Evolutionary conservation across 1,140 invertebrate genomes (phyloP).

Genomic region (Eufriesea mexicana): DNA sequence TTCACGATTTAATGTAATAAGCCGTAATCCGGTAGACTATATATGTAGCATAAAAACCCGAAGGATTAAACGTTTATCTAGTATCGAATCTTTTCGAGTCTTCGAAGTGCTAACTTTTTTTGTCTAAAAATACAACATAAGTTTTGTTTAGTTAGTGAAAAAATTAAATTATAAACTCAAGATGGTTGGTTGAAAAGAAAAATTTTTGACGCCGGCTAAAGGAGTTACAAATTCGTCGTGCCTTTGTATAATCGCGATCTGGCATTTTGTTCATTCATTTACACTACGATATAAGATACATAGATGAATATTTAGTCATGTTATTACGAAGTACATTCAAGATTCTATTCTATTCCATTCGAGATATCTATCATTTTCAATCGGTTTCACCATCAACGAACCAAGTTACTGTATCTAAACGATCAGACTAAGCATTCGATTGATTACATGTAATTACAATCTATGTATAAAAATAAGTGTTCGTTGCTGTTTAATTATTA

Average conservation of each 20-base stretch:
- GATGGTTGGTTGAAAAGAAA: conserved; percentile 4
- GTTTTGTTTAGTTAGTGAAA: background rate
- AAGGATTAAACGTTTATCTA: conserved; percentile 29
- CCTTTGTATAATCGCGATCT: conserved; percentile 69
- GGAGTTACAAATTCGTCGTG: conserved; percentile 59
- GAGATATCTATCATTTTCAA: background rate
- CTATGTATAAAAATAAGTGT: background rate
- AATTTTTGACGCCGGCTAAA: conserved; percentile 47
- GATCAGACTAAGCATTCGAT: background rate
- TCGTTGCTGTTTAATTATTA: background rate
- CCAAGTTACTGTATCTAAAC: background rate
- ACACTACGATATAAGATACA: conserved; percentile 74
- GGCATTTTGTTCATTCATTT: conserved; percentile 71
- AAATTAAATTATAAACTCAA: background rate
- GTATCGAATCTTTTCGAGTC: conserved; percentile 24
- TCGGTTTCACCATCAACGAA: conserved; percentile 47
- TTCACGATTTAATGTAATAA: conserved; percentile 31
- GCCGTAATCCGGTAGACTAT: background rate
- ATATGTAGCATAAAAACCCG: background rate
- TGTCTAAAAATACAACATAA: background rate
- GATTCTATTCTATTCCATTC: background rate
- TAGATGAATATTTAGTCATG: conserved; percentile 72
- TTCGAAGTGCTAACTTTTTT: background rate
- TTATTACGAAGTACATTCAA: conserved; percentile 10
- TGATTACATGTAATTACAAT: background rate